Conservation (phyloP, 1,140 invertebrate genomes). For the Cardiocondyla obscurior region DNA sequence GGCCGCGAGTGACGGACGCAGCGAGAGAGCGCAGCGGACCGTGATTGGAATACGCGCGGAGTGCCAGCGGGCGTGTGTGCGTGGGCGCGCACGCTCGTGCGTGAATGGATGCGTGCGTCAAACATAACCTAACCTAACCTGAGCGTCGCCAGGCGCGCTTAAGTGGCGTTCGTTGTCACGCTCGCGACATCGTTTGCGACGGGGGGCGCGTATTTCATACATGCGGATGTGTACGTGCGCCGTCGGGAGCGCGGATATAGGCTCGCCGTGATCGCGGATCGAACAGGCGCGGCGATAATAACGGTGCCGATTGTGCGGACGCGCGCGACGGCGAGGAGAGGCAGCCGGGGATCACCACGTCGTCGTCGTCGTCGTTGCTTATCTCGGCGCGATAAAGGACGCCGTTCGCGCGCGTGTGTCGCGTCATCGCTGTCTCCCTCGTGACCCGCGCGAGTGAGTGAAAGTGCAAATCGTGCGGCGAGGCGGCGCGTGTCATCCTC, state of each 20-base stretch:
- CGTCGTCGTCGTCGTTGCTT: slow-evolving; percentile 28
- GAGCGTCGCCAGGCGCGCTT: slow-evolving; percentile 28
- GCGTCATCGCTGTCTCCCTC: not conserved
- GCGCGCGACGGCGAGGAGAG: not conserved
- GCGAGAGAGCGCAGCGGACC: slow-evolving; percentile 39
- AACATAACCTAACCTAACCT: slow-evolving; percentile 71
- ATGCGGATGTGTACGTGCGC: not conserved
- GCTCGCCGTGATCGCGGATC: not conserved
- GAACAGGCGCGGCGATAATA: not conserved
- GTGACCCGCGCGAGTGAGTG: not conserved
- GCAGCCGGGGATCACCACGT: too few species aligned
- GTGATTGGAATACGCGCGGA: not conserved
- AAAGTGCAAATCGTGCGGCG: too few species aligned
- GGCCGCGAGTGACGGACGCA: slow-evolving; percentile 53
- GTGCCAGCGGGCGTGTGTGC: not conserved
- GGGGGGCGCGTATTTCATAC: not conserved
- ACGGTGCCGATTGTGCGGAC: not conserved
- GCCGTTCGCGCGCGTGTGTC: slow-evolving; percentile 3
- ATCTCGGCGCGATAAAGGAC: slow-evolving; percentile 39
- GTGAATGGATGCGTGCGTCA: slow-evolving; percentile 58
- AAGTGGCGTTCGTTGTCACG: slow-evolving; percentile 33
- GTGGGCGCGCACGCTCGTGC: slow-evolving; percentile 37
- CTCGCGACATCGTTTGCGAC: slow-evolving; percentile 4
- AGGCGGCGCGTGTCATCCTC: too few species aligned
- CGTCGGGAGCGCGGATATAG: not conserved